phyloP scores from a whole-genome alignment of 2,888 invertebrate genomes.

The Globia sparganii region DNA sequence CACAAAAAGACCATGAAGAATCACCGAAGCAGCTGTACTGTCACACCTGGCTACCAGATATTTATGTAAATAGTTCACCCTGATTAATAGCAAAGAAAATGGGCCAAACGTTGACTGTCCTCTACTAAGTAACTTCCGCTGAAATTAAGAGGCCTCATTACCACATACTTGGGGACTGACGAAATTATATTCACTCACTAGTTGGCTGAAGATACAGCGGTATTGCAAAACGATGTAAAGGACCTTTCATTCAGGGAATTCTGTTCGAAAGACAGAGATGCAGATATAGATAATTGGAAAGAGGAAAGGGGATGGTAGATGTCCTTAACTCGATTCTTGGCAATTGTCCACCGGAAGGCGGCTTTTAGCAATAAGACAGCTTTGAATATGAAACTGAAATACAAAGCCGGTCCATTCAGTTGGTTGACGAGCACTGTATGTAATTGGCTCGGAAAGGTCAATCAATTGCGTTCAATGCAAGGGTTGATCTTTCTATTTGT shows the following conservation, averaged over 20 bases:
- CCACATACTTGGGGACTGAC: constrained; percentile 78
- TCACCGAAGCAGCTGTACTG: constrained; percentile 43
- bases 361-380: constrained; percentile 86
- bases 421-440: constrained; percentile 75
- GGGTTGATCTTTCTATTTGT: constrained; percentile 63
- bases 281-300: constrained; percentile 61
- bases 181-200: constrained; percentile 87
- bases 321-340: constrained; percentile 86
- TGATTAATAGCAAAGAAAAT: constrained; percentile 66
- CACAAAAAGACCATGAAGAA: constrained; percentile 53
- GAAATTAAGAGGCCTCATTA: constrained; percentile 74
- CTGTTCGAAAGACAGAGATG: constrained; percentile 76
- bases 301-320: constrained; percentile 72
- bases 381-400: constrained; percentile 84
- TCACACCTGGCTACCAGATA: constrained; percentile 60
- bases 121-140: constrained; percentile 64
- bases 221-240: constrained; percentile 87
- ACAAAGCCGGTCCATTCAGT: constrained; percentile 86
- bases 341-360: constrained; percentile 90
- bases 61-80: constrained; percentile 56
- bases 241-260: constrained; percentile 88
- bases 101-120: constrained; percentile 59
- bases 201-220: constrained; percentile 82
- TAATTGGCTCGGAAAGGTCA: constrained; percentile 82
- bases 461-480: constrained; percentile 63